Evolutionary conservation across 1,140 invertebrate species (phyloP).

Genomic region (Brachionus rotundiformis): DNA sequence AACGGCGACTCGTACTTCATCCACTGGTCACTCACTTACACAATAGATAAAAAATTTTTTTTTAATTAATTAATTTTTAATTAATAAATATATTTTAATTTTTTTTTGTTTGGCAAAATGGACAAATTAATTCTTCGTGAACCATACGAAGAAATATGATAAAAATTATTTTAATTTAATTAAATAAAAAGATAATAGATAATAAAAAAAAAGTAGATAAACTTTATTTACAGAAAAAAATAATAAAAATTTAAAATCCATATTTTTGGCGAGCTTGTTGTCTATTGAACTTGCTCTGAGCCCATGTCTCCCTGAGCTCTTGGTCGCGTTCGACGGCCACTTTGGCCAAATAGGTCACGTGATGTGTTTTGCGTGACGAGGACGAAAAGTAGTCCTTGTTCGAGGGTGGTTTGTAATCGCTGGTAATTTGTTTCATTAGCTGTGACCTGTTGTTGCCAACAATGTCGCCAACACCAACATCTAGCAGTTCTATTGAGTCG

Average conservation of each 20-base stretch:
- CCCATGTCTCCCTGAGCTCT: background rate
- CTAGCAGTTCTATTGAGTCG: background rate
- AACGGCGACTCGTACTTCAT: conserved; percentile 69
- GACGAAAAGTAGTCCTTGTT: conserved; percentile 48
- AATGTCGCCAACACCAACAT: conserved; percentile 6
- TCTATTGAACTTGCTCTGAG: conserved; percentile 27
- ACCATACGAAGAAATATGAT: background rate
- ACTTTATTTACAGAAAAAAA: conserved; percentile 34
- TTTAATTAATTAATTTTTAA: background rate
- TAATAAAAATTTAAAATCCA: conserved; percentile 6
- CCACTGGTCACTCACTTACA: background rate
- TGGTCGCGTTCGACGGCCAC: conserved; percentile 33
- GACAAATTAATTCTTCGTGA: too few species aligned
- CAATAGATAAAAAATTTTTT: background rate
- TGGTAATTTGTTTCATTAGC: conserved; percentile 42
- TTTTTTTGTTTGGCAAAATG: background rate
- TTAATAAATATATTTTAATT: background rate
- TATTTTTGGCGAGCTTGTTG: conserved; percentile 37
- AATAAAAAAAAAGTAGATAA: background rate
- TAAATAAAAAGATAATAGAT: too few species aligned
- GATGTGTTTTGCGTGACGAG: conserved; percentile 13
- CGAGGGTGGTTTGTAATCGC: conserved; percentile 24
- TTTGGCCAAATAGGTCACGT: conserved; percentile 47
- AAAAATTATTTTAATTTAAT: conserved; percentile 9
- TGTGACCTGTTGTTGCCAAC: conserved; percentile 39